Base-by-base conservation (phyloP, 2,113 vertebrate genomes). In the Hemiprocne comata region DNA sequence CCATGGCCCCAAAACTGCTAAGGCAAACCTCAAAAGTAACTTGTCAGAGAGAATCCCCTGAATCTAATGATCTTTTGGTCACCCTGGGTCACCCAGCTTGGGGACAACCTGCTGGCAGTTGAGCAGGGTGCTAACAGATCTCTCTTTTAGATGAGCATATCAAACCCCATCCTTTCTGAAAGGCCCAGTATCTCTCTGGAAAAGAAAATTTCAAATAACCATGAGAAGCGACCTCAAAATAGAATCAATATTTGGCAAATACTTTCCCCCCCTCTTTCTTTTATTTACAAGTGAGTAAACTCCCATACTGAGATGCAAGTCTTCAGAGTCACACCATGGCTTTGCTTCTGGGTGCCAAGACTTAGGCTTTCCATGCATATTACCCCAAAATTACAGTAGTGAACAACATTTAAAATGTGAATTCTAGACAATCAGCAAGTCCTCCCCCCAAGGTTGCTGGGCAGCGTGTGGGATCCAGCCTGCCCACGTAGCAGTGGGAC, bases 401-500 rank as follows among this genome's bases (percentile, higher is more conserved):
- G 84, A 54, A 11, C 2, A 5, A 53, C 6, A 51, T 81, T 60
- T 62, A 9, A 84, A 89, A 81, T 31, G 5, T 25, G 55, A 58
- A 8, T 11, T 31, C 42, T 57, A 46, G 42, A 55, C 12, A 33
- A 46, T 10, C 11, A 53, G 9, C 24, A 78, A 53, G 38, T 53
- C 13, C 48, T 74, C 23, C 19, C 36, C 29, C 0, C 0, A 44
- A 60, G 64, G 26, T 16, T 82, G 23, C 38, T 60, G 57, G 29
- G 24, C 24, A n/a, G 13, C 10, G 24, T 4, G 1, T 62, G 65
- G 29, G n/a, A 29, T 20, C 64, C n/a, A 9, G 28, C 21, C 6
- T 11, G 11, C 17, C 20, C 67, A 28, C 0, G 0, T 2, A 53
- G 42, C 42, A 25, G 20, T 15, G 26, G 36, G 46, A 64, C 9